Evolutionary conservation across 1,140 invertebrate genomes (phyloP), one percentile per base, ranked within the genome.

Genomic region (Aradophagus sp.): DNA sequence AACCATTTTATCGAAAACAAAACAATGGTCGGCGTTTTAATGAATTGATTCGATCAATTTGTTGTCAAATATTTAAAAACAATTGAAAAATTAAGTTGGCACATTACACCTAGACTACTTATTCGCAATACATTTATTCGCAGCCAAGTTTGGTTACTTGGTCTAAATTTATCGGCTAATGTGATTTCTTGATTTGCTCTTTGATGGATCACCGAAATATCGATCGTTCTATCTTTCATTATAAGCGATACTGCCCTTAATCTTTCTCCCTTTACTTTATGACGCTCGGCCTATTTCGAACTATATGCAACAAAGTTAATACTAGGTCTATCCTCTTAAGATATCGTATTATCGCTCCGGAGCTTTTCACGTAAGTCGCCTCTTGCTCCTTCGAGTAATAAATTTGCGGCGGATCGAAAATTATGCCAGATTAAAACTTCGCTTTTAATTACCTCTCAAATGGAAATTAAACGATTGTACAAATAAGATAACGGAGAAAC

Each of bases 371-470:
- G 59, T 58, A 66, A 62, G 70, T 65, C 74, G 47, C 31, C 50
- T 36, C 48, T 31, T 36, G 26, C 35, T 58, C 38, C 44, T 61
- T 50, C 17, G 53, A 31, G 41, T 44, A 59, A 73, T 78, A 75
- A 78, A 78, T 71, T 77, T 62, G 42, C 41, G 58, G 32, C 39
- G 50, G 58, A 74, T 75, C 69, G 73, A 81, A 82, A 80, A 77
- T 71, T 75, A 63, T 67, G 75, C 55, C 65, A 71, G 77, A 81
- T 82, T 79, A 81, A 82, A 82, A 79, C 77, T 82, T 80, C 69
- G 29, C 50, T 71, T 69, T 75, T 80, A 79, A 80, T 80, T 79
- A 74, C 67, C 71, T 76, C 63, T 67, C 59, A 38, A 73, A 77
- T 75, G 50, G 29, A 55, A 63, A 61, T 63, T 58, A 63, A 58